phyloP scores from a whole-genome alignment of 2,888 invertebrate species.

The Zaprionus lineosus region DNA sequence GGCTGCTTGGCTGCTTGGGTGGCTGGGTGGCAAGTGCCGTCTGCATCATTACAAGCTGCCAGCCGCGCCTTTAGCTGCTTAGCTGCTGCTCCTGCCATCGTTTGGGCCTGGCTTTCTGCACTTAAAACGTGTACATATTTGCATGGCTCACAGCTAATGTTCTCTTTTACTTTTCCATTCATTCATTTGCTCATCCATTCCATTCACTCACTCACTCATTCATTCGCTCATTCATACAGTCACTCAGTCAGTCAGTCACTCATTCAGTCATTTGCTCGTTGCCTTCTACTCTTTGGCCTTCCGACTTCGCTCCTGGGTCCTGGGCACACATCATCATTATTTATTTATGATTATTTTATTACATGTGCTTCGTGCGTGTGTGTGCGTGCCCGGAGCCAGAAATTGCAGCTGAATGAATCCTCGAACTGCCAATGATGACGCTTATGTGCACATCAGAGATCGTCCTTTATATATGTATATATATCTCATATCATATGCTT shows the following conservation, averaged over 20 bases:
- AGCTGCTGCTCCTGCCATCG: slow-evolving; percentile 1
- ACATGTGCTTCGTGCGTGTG: slow-evolving; percentile 38
- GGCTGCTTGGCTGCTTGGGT: not conserved
- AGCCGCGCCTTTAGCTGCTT: slow-evolving; percentile 33
- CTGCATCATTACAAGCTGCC: slow-evolving; percentile 66
- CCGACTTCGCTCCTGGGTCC: slow-evolving; percentile 25
- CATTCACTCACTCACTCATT: not conserved
- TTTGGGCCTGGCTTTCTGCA: slow-evolving; percentile 45
- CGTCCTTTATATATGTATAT: slow-evolving; percentile 7
- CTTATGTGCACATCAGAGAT: slow-evolving; percentile 22
- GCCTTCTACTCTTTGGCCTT: too few species aligned
- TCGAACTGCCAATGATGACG: slow-evolving; percentile 36
- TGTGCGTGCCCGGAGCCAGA: slow-evolving; percentile 41
- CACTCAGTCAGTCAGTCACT: too few species aligned
- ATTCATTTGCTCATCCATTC: too few species aligned
- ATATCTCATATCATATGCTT: slow-evolving; percentile 11
- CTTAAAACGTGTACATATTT: slow-evolving; percentile 57
- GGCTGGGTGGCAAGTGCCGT: slow-evolving; percentile 12
- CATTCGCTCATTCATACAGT: too few species aligned
- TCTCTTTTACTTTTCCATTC: too few species aligned
- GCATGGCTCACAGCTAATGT: slow-evolving; percentile 44
- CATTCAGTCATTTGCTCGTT: too few species aligned
- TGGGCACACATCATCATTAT: slow-evolving; percentile 66
- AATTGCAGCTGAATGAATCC: slow-evolving; percentile 43
- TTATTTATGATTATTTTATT: slow-evolving; percentile 79